phyloP scores from a whole-genome alignment of 2,888 invertebrate genomes.

The Drosophila austrosaltans region DNA sequence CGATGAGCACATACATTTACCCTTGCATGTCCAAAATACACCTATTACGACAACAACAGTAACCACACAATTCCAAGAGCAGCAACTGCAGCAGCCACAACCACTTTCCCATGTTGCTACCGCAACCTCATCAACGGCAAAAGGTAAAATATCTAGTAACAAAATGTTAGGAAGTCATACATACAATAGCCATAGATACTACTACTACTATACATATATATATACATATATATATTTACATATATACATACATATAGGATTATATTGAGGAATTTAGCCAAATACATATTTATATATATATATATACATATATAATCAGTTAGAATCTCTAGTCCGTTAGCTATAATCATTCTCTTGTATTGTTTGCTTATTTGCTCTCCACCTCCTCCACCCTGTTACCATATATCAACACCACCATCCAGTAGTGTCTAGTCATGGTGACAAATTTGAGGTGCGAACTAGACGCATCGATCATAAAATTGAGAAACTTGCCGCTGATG shows the following conservation, averaged over 20 bases:
- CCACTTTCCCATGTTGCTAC: conserved; percentile 45
- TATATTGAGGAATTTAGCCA: no score
- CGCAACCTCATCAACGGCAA: conserved; percentile 54
- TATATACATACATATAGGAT: conserved; percentile 1
- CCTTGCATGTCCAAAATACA: conserved; percentile 71
- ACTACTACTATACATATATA: neutral
- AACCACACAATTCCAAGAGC: conserved; percentile 56
- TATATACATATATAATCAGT: conserved; percentile 20
- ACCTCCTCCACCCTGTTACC: conserved; percentile 28
- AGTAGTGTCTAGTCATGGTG: conserved; percentile 63
- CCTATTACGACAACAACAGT: conserved; percentile 55
- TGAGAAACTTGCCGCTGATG: conserved; percentile 80
- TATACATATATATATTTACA: neutral
- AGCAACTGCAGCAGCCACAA: conserved; percentile 45
- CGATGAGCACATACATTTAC: conserved; percentile 77
- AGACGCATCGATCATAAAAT: conserved; percentile 82
- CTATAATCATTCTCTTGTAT: conserved; percentile 53
- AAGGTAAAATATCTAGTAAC: conserved; percentile 68
- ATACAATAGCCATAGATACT: conserved; percentile 21
- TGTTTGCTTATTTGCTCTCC: conserved; percentile 56
- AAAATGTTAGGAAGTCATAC: conserved; percentile 49
- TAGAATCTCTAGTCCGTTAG: conserved; percentile 55
- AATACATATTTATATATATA: neutral
- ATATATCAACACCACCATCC: conserved; percentile 18
- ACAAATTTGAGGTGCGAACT: conserved; percentile 59